Base-by-base conservation (phyloP, 2,797 vertebrate genomes). In the Phrynocephalus guinanensis region DNA sequence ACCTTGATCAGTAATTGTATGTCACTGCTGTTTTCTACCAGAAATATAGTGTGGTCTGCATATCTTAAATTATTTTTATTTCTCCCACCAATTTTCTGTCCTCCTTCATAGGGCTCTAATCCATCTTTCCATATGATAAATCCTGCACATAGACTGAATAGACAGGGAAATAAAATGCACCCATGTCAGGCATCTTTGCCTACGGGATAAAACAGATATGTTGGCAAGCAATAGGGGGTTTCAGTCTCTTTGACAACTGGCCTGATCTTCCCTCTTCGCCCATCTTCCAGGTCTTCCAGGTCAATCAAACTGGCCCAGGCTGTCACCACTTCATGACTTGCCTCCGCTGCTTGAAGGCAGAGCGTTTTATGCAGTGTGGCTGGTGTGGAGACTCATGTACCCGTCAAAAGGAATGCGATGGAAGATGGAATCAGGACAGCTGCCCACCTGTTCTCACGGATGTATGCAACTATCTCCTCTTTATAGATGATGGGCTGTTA, bases 271-370 rank as follows among this genome's bases (percentile, higher is more conserved):
- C 0, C 66, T 44, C 33, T 88, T 1, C 73, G 83, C 48, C 28
- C 22, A 0, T 87, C 85, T 88, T 70, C 44, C 93, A 99, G 99
- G 97, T 99, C 95, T 97, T 98, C 92, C 97, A 95, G 89, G 97
- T 99, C 22, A 98, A 98, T 0, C 93, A 98, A 94, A 96, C 91
- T 3, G 98, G 98, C 3, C 99, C 99, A 0, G 99, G 99, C 52
- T 99, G 99, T 90, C 98, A 63, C 30, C 99, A 99, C 94, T 99
- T 99, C 91, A 96, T 98, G 86, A 98, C 97, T 0, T 99, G 98
- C 76, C 96, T 97, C 79, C 93, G 88, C 79, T 99, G 99, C 90
- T 96, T 99, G 89, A 96, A 91, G 0, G 97, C 98, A 0, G 97
- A 98, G 11, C 96, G 92, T 90, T 98, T 99, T 95, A 99, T 98